phyloP scores from a whole-genome alignment of 2,888 invertebrate species.

The Dromius quadrimaculatus region DNA sequence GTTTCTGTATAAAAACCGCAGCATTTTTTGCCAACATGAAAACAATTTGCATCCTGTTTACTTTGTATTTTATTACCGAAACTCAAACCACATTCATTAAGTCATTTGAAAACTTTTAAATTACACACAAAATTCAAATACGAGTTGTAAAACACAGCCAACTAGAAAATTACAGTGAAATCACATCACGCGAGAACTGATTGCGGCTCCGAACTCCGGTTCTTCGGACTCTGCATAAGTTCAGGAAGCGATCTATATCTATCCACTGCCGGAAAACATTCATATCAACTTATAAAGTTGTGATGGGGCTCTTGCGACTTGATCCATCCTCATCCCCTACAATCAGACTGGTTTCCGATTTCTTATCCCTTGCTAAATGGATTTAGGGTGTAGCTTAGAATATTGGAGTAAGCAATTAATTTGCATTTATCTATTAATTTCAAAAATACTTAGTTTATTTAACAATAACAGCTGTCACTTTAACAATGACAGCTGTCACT shows the following conservation, averaged over 20 bases:
- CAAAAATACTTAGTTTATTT: no score
- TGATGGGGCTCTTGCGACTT: constrained; percentile 5
- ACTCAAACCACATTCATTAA: constrained; percentile 35
- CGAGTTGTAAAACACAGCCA: constrained; percentile 35
- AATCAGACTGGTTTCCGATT: not conserved
- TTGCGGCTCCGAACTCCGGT: constrained; percentile 25
- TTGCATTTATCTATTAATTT: no score
- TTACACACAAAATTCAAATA: constrained; percentile 22
- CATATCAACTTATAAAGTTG: constrained; percentile 53
- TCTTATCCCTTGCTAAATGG: constrained; percentile 2
- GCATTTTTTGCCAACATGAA: constrained; percentile 21
- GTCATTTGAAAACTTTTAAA: constrained; percentile 41
- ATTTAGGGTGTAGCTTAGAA: not conserved
- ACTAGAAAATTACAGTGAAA: constrained; percentile 43
- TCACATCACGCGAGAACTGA: constrained; percentile 40
- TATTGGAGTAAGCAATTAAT: constrained; percentile 2
- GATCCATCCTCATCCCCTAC: not conserved
- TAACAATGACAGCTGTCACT: no score
- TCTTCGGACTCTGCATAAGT: constrained; percentile 42
- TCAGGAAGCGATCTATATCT: constrained; percentile 53
- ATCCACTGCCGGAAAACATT: constrained; percentile 52
- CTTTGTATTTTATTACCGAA: constrained; percentile 31
- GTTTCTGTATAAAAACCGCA: not conserved
- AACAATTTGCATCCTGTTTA: constrained; percentile 37
- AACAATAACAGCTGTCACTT: no score